Percentiles rank a stretch among this genome's conserved stretches.
These are phyloP conservation scores for Tuta absoluta DNA, from an alignment of 2,888 invertebrate species.

Conservation along the genomic window DNA sequence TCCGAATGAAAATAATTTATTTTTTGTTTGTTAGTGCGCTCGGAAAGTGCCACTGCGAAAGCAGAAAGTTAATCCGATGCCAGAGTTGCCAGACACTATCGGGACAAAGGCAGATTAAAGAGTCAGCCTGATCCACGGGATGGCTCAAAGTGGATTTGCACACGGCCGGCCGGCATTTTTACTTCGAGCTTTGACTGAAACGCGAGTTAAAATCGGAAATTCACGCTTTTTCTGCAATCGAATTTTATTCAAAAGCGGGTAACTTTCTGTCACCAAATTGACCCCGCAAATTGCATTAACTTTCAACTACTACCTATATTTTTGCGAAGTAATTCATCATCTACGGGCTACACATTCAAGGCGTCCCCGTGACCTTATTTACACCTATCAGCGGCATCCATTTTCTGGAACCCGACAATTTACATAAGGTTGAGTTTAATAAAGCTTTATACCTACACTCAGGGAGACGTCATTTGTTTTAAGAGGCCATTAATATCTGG, in stretches of 20 bases:
- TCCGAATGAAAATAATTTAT: neutral
- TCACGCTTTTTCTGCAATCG: neutral
- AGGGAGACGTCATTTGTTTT: constrained; percentile 6
- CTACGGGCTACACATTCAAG: too few species aligned
- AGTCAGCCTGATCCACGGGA: neutral
- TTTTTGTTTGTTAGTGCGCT: neutral
- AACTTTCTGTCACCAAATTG: too few species aligned
- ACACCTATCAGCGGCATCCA: too few species aligned
- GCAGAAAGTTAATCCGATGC: constrained; percentile 10
- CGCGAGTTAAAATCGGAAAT: neutral
- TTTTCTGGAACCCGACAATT: neutral
- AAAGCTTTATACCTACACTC: neutral
- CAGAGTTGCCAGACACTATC: constrained; percentile 4
- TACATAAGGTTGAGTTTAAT: neutral
- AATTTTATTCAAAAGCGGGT: neutral
- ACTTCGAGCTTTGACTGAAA: neutral
- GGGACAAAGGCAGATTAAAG: constrained; percentile 10
- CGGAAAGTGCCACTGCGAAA: constrained; percentile 8
- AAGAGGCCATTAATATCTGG: constrained; percentile 8
- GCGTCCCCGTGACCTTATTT: too few species aligned
- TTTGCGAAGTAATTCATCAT: too few species aligned
- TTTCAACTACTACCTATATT: too few species aligned
- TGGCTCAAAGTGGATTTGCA: constrained; percentile 2
- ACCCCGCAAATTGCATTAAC: too few species aligned
- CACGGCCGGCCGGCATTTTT: constrained; percentile 1